Conservation (phyloP, 1,140 invertebrate species). For the Heliconius eleuchia region DNA sequence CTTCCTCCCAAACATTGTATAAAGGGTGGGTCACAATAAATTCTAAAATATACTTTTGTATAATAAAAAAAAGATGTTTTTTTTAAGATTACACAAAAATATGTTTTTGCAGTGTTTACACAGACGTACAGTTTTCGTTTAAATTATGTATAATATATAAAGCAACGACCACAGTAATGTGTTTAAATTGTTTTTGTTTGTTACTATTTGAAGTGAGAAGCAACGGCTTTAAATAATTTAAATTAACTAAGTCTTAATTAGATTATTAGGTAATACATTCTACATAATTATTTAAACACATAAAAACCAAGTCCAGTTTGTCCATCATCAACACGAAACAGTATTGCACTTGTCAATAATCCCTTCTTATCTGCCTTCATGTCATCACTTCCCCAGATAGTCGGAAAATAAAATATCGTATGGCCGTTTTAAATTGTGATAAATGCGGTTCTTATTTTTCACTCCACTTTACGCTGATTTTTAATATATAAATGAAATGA, state of each 20-base stretch:
- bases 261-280: neutral
- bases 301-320: neutral
- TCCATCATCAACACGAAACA: conserved; percentile 6
- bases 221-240: too few species aligned
- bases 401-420: conserved; percentile 26
- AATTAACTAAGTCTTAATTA: neutral
- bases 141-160: too few species aligned
- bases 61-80: too few species aligned
- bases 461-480: conserved; percentile 18
- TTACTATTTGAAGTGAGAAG: too few species aligned
- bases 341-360: conserved; percentile 19
- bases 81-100: too few species aligned
- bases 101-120: too few species aligned
- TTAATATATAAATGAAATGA: conserved; percentile 16
- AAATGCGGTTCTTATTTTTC: conserved; percentile 26
- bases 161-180: too few species aligned
- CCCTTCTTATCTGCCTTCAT: conserved; percentile 23
- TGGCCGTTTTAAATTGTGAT: conserved; percentile 20
- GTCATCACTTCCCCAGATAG: conserved; percentile 31
- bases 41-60: neutral
- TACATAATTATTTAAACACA: neutral
- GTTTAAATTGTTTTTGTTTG: too few species aligned
- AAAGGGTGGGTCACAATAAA: conserved; percentile 43
- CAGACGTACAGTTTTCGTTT: too few species aligned
- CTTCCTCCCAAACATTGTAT: conserved; percentile 59